Evolutionary conservation across 2,797 vertebrate species (phyloP), one percentile per base, ranked within the genome.

Genomic region (Thripadectes ignobilis): DNA sequence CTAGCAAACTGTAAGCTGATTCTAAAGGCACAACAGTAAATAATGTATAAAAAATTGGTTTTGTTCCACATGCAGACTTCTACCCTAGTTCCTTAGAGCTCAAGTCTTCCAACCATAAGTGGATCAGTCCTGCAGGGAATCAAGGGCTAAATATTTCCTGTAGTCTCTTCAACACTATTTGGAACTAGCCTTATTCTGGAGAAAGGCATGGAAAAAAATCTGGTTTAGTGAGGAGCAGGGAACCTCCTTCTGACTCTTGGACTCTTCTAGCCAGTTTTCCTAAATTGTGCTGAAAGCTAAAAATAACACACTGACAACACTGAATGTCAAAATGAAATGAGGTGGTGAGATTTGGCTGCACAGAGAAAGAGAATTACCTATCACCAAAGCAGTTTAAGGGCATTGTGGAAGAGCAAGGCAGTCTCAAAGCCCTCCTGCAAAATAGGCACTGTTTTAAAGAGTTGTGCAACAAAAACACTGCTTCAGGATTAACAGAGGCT

Each of bases 231-330:
- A 78, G 46, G 9, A 86, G 10, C 21, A 68, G 66, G 62, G 71
- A 88, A 95, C 46, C 54, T 80, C 80, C 69, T 88, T 83, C 41
- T 45, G 71, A 18, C n/a, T 85, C 67, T 57, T 80, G 49, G 65
- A 51, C 21, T 84, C 38, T 1, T 59, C 38, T 49, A 88, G 32
- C 17, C 58, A 71, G 13, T 71, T 94, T 58, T 90, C 58, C 63
- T 79, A 45, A 94, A 67, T 55, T 34, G 30, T 67, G 57, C 69
- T 67, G 80, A 85, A 85, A 83, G 66, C 73, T 94, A 94, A 95
- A 95, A 96, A 96, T 88, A 94, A 15, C 65, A 29, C 59, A 67
- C 24, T 73, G 82, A 87, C 71, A 93, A 69, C 27, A 62, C 0
- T 21, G 51, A 83, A 45, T 5, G 27, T n/a, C 43, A 73, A 62